Percentiles rank a stretch among this genome's conserved stretches.
These are phyloP conservation scores for Neoniphon sammara DNA, from an alignment of 2,797 vertebrate species.

Conservation along the genomic window DNA sequence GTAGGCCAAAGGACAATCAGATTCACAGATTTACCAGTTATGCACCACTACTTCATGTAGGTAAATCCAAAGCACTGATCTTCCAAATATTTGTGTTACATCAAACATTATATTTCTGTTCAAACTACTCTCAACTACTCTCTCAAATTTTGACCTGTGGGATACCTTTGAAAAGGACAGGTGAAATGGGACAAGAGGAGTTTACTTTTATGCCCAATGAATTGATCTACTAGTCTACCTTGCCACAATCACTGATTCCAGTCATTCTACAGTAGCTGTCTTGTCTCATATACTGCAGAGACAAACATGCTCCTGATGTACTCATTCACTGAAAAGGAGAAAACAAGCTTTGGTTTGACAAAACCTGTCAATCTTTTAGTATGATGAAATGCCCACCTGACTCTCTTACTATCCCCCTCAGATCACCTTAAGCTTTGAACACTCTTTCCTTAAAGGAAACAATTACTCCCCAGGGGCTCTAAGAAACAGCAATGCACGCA, in stretches of 20 bases:
- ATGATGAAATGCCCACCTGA: not conserved
- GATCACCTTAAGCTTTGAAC: too few relatives aligned
- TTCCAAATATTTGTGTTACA: not conserved
- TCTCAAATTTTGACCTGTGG: too few relatives aligned
- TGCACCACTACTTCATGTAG: not conserved
- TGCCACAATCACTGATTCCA: not conserved
- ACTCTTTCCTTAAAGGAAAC: not conserved
- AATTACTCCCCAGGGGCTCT: not conserved
- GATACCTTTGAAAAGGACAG: not conserved
- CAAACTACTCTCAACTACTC: too few relatives aligned
- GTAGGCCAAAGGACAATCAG: too few relatives aligned
- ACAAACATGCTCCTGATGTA: not conserved
- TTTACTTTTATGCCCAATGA: not conserved
- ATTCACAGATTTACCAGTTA: too few relatives aligned
- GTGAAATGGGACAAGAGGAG: too few relatives aligned
- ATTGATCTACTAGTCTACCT: constrained; percentile 1
- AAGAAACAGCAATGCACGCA: not conserved
- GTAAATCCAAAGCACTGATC: not conserved
- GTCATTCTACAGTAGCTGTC: not conserved
- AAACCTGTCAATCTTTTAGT: not conserved
- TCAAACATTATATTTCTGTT: too few relatives aligned
- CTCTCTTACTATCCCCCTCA: not conserved
- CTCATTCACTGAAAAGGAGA: not conserved
- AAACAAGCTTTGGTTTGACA: not conserved
- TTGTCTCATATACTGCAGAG: not conserved